Conservation (phyloP, 2,888 invertebrate genomes). For the Neoascia interrupta region DNA sequence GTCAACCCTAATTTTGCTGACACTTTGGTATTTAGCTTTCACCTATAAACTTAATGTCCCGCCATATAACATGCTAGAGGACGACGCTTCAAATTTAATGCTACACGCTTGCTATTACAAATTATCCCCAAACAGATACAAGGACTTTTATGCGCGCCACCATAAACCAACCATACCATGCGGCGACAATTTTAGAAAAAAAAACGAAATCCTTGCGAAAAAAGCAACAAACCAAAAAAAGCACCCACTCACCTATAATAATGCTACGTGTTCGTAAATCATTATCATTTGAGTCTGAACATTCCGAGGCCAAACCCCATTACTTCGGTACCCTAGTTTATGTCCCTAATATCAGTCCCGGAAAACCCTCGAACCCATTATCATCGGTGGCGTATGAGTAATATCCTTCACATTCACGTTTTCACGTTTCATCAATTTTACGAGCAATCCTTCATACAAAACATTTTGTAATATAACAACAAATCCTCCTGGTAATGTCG, state of each 20-base stretch:
- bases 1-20: constrained; percentile 49
- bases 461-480: constrained; percentile 53
- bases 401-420: constrained; percentile 63
- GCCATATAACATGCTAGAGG: too few species aligned
- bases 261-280: constrained; percentile 59
- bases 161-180: constrained; percentile 15
- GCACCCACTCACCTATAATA: not conserved
- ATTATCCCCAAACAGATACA: constrained; percentile 39
- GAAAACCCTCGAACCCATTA: constrained; percentile 58
- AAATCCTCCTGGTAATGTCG: constrained; percentile 57
- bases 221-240: not conserved
- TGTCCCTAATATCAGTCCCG: constrained; percentile 48
- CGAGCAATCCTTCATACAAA: constrained; percentile 66
- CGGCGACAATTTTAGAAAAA: constrained; percentile 25
- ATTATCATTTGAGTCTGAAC: constrained; percentile 53
- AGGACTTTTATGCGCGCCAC: constrained; percentile 26
- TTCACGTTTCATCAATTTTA: constrained; percentile 69
- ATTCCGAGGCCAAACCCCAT: constrained; percentile 41
- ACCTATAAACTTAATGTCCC: constrained; percentile 41
- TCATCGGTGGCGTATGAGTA: constrained; percentile 64
- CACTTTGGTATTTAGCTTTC: constrained; percentile 30
- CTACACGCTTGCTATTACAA: constrained; percentile 34
- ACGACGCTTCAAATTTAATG: constrained; percentile 36
- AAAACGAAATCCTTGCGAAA: not conserved
- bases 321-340: constrained; percentile 56